A percentile compares a stretch with the other conserved stretches of the same genome.
These are phyloP conservation scores for Lemur catta DNA, from an alignment of 2,797 vertebrate genomes.

Conservation along the genomic window DNA sequence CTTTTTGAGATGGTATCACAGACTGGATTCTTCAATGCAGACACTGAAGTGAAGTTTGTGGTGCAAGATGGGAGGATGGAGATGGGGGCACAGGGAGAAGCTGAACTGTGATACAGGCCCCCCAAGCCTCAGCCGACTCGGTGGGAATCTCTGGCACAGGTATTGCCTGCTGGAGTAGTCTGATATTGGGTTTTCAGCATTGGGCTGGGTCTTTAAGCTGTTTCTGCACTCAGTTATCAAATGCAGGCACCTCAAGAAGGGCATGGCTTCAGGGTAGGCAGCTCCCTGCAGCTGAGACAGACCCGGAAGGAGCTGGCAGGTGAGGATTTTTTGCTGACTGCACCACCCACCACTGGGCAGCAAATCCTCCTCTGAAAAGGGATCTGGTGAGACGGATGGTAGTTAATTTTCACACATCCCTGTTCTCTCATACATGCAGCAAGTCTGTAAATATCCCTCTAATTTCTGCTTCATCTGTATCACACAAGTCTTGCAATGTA, in stretches of 20 bases:
- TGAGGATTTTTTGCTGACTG: background rate
- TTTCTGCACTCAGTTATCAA: background rate
- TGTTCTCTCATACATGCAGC: background rate
- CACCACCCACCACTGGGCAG: background rate
- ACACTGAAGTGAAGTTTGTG: background rate
- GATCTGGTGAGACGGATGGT: background rate
- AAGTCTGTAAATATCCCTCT: background rate
- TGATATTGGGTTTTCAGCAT: background rate
- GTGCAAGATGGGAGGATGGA: background rate
- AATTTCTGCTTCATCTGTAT: background rate
- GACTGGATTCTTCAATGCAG: background rate
- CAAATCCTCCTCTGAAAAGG: background rate
- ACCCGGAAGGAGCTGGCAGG: background rate
- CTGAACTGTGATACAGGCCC: background rate
- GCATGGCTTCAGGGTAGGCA: background rate
- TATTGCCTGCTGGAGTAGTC: fast-evolving
- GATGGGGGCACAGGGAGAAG: background rate
- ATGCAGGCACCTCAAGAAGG: background rate
- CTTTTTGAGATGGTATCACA: background rate
- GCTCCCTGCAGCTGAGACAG: background rate
- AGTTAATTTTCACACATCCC: background rate
- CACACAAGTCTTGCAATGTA: background rate
- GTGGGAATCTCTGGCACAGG: background rate
- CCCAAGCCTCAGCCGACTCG: background rate
- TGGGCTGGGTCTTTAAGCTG: no score